Base-by-base conservation (phyloP, 2,888 invertebrate species). In the Danaus chrysippus region DNA sequence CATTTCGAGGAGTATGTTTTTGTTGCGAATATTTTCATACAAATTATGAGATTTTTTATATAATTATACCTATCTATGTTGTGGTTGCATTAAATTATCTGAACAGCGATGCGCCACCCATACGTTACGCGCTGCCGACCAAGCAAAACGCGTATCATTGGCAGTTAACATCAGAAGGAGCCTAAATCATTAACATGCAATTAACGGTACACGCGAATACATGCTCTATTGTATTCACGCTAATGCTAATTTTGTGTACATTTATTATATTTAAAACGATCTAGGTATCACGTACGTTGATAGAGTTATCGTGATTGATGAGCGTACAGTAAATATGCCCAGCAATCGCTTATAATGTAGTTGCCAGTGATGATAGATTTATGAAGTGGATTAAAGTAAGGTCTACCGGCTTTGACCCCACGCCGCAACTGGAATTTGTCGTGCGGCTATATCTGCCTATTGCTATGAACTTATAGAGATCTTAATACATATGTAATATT, bases 91-190 rank as follows among this genome's bases (percentile, higher is more conserved):
- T 19, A 56, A 43, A 59, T 63, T 56, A 56, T 59, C 23, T 46
- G 53, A 56, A 41, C 53, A 54, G 61, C 58, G 57, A 59, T 63
- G 69, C 66, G 65, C 70, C 71, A 69, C 71, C 71, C 74, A 72
- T 73, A 71, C 71, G 78, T 74, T 74, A 71, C 73, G 73, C 76
- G 57, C 70, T 65, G 65, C 72, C 73, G 69, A 69, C 76, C 79
- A 80, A 76, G 78, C 77, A 75, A 65, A 68, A 74, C 76, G 66
- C 63, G 69, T 68, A 68, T 73, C 66, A 82, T 81, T 82, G 80
- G 82, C 66, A 66, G 69, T 54, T 63, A 42, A 67, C 56, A 61
- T 60, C 64, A 62, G 58, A 56, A 53, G 61, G 58, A 57, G 54
- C 62, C 62, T 54, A 64, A 53, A 68, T 54, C 54, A 60, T 49